Evolutionary conservation across 2,888 invertebrate species (phyloP).

Genomic region (Molanna angustata): DNA sequence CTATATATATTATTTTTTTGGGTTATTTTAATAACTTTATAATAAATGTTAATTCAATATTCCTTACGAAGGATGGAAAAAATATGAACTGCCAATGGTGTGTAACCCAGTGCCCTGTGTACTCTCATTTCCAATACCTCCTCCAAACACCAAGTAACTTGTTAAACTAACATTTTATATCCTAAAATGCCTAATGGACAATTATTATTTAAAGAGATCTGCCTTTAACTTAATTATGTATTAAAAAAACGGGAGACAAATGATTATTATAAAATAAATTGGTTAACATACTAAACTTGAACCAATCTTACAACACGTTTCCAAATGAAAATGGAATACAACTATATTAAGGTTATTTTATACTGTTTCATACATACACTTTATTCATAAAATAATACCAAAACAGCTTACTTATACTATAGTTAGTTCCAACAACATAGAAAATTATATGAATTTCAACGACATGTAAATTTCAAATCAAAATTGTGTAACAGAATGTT

Average conservation of each 20-base stretch:
- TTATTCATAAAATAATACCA: too few species aligned
- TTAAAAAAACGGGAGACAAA: conserved; percentile 20
- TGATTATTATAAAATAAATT: conserved; percentile 15
- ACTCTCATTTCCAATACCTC: conserved; percentile 10
- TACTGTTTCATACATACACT: too few species aligned
- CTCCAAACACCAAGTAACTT: conserved; percentile 24
- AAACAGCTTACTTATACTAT: too few species aligned
- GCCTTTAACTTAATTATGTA: conserved; percentile 42
- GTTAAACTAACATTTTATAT: conserved; percentile 26
- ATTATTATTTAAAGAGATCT: conserved; percentile 53
- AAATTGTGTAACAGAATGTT: too few species aligned
- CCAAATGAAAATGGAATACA: too few species aligned
- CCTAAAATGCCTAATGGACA: conserved; percentile 28
- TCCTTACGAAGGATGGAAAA: conserved; percentile 41
- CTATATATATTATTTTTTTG: conserved; percentile 27
- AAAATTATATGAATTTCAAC: too few species aligned
- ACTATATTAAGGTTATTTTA: too few species aligned
- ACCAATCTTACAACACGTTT: too few species aligned
- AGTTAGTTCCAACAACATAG: too few species aligned
- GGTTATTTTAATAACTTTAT: conserved; percentile 22
- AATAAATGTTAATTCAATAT: conserved; percentile 40
- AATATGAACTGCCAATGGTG: conserved; percentile 32
- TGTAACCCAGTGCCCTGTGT: conserved; percentile 18
- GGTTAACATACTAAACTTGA: too few species aligned
- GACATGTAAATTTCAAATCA: too few species aligned